Base-by-base conservation (phyloP, 2,113 vertebrate genomes). In the Halcyon malimbica region DNA sequence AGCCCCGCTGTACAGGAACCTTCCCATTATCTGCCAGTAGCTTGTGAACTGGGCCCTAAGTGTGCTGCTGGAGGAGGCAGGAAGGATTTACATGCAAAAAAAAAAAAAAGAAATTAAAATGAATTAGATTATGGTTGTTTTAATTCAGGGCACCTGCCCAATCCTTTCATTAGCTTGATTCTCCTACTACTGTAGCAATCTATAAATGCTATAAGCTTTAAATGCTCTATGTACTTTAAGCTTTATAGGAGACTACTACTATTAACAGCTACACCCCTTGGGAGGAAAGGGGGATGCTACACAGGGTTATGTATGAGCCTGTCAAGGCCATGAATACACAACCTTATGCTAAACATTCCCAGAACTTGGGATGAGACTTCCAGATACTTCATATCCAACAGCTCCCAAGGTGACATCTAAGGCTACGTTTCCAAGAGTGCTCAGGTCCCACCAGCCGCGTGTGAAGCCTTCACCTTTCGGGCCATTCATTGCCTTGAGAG, bases 91-190 rank as follows among this genome's bases (percentile, higher is more conserved):
- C 65, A 93, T 1, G 12, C 62, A 87, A 92, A 53, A 94, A 76
- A 77, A 76, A 89, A 76, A 96, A 76, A 89, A 76, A 96, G 54
- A 81, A 92, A 80, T 92, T 84, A 90, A 92, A 96, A 96, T 93
- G 90, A 95, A 96, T 97, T 93, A 96, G 91, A 92, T 96, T 95
- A 95, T 31, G 50, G 74, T 18, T 41, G 1, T 94, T 96, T 94
- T 96, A 96, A 96, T 92, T 93, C 93, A 93, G 95, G 92, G 95
- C 94, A 96, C 16, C 87, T 62, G 87, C 94, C 96, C 92, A 97
- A 96, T 92, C 92, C 96, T 91, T 95, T 96, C 96, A 97, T 96
- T 96, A 96, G 92, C 89, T 92, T 91, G 89, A 96, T 92, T 97
- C 90, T 95, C 67, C 73, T 87, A 83, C 94, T 93, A 65, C 91